These are phyloP conservation scores for Odontophorus gujanensis DNA, from an alignment of 2,113 vertebrate species.

Conservation along the genomic window DNA sequence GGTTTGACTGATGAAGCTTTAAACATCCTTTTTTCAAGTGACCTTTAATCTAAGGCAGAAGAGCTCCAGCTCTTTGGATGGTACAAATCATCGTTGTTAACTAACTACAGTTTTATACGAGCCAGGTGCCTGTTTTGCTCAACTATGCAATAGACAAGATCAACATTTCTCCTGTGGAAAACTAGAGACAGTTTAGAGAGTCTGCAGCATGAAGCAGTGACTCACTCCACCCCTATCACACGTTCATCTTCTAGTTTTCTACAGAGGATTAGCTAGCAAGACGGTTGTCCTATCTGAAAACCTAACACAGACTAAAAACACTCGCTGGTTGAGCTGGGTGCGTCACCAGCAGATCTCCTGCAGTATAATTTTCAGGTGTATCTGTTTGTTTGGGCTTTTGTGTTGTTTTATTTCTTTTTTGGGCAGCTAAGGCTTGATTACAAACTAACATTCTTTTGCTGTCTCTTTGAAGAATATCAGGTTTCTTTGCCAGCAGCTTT, in stretches of 20 bases:
- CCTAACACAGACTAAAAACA: not conserved
- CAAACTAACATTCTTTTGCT: not conserved
- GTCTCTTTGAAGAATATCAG: not conserved
- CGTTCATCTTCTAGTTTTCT: not conserved
- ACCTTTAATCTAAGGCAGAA: not conserved
- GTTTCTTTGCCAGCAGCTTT: not conserved
- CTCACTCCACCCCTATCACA: not conserved
- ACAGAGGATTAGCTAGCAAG: not conserved
- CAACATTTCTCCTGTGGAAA: not conserved
- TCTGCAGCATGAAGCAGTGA: not conserved
- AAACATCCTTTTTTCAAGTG: not conserved
- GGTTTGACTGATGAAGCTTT: not conserved
- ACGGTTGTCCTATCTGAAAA: not conserved
- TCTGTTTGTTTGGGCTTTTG: not conserved
- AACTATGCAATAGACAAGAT: not conserved
- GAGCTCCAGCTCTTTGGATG: not conserved
- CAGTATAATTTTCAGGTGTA: not conserved
- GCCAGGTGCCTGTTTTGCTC: not conserved
- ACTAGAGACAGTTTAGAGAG: not conserved
- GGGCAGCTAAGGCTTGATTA: not conserved
- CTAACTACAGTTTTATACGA: not conserved
- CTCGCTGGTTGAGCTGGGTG: not conserved
- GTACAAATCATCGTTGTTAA: not conserved
- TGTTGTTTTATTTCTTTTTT: not conserved
- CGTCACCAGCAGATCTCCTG: not conserved